Evolutionary conservation across 2,113 vertebrate species (phyloP).

Genomic region (Lipotes vexillifer): DNA sequence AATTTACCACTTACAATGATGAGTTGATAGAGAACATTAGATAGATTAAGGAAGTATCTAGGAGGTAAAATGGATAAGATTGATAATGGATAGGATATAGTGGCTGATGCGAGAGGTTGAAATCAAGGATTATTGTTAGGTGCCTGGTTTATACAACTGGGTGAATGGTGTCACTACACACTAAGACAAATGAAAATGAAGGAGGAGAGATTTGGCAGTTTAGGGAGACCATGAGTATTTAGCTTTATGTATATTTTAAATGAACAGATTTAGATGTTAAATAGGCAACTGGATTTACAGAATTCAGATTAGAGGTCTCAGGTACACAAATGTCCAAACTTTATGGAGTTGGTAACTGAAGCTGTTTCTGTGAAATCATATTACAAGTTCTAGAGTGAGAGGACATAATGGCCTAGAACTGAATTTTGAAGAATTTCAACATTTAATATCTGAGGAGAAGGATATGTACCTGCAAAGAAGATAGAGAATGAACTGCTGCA

Average conservation of each 20-base stretch:
- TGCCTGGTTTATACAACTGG: not conserved
- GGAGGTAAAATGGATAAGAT: not conserved
- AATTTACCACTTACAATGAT: not conserved
- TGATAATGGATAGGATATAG: not conserved
- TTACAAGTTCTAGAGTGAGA: not conserved
- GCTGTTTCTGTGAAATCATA: not conserved
- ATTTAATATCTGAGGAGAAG: not conserved
- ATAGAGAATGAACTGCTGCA: not conserved
- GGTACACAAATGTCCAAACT: not conserved
- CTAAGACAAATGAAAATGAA: not conserved
- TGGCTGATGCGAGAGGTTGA: not conserved
- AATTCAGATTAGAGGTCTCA: not conserved
- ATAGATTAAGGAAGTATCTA: not conserved
- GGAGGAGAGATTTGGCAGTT: not conserved
- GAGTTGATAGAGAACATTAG: not conserved
- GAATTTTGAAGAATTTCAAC: conserved; percentile 18
- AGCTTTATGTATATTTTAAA: not conserved
- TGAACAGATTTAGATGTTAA: not conserved
- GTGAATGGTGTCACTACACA: not conserved
- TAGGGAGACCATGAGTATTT: not conserved
- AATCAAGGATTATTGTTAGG: not conserved
- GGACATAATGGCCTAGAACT: not conserved
- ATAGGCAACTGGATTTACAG: not conserved
- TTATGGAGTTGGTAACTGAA: not conserved
- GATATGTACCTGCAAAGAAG: not conserved